A percentile compares a stretch with the other conserved stretches of the same genome.
Evolutionary conservation across 1,140 invertebrate genomes (phyloP).

Genomic region (Atta cephalotes): DNA sequence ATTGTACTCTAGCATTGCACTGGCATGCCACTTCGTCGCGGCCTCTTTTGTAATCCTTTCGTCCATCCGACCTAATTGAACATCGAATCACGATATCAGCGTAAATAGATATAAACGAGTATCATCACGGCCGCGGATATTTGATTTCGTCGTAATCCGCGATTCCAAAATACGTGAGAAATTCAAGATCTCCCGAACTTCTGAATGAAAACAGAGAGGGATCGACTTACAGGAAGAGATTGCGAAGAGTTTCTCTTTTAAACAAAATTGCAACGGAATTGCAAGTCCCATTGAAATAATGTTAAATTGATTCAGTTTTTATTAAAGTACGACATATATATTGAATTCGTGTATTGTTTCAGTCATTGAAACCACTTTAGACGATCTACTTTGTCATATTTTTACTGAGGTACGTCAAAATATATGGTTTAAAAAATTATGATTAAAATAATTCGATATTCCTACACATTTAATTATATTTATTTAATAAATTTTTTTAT

Average conservation of each 20-base stretch:
- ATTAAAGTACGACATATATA: neutral
- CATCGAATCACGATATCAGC: conserved; percentile 10
- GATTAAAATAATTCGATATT: conserved; percentile 9
- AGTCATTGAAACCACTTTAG: neutral
- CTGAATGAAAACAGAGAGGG: neutral
- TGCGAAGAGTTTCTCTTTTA: neutral
- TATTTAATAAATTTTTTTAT: neutral
- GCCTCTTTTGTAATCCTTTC: conserved; percentile 56
- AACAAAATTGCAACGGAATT: neutral
- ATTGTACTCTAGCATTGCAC: conserved; percentile 35
- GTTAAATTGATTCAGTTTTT: neutral
- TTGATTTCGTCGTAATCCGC: neutral
- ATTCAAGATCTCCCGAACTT: neutral
- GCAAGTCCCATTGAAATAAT: neutral
- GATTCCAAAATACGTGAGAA: neutral
- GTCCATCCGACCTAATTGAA: conserved; percentile 30
- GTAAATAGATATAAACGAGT: neutral
- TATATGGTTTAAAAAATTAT: neutral
- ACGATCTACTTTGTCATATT: neutral
- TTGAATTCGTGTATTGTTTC: neutral
- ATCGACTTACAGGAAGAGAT: neutral
- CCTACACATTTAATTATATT: neutral
- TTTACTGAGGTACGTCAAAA: neutral
- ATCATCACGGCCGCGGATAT: neutral
- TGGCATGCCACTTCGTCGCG: conserved; percentile 53